Evolutionary conservation across 2,888 invertebrate species (phyloP).

Genomic region (Parnassius orleans): DNA sequence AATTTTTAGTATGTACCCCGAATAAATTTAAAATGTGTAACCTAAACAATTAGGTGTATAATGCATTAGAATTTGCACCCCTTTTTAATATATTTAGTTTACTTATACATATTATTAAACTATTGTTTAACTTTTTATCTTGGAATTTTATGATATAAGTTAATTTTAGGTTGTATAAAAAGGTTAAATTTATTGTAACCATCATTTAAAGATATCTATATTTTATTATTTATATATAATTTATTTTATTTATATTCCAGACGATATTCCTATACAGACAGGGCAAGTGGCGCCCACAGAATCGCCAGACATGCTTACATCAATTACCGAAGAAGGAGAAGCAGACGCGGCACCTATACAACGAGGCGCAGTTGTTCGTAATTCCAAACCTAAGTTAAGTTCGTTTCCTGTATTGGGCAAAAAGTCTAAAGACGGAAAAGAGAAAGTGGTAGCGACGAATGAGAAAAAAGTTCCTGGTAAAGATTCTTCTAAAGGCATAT

Average conservation of each 20-base stretch:
- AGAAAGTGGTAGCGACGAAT: conserved; percentile 54
- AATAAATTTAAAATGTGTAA: too few species aligned
- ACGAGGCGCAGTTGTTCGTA: conserved; percentile 72
- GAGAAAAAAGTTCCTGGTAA: conserved; percentile 74
- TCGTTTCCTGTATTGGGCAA: conserved; percentile 84
- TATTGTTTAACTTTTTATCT: too few species aligned
- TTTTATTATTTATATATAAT: too few species aligned
- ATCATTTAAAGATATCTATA: too few species aligned
- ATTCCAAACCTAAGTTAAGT: conserved; percentile 82
- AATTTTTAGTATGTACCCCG: not conserved
- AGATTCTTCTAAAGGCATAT: conserved; percentile 71
- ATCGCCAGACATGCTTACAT: conserved; percentile 80
- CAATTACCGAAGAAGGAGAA: conserved; percentile 86
- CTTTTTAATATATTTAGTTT: too few species aligned
- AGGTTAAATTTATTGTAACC: too few species aligned
- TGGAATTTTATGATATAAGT: too few species aligned
- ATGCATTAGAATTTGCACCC: not conserved
- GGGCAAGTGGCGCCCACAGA: conserved; percentile 82
- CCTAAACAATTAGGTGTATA: conserved; percentile 1
- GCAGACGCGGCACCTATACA: conserved; percentile 73
- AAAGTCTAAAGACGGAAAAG: conserved; percentile 80
- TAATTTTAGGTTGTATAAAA: too few species aligned
- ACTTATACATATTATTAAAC: too few species aligned
- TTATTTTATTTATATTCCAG: conserved; percentile 62
- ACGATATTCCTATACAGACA: conserved; percentile 94